phyloP scores from a whole-genome alignment of 2,888 invertebrate species.

The Steinernema carpocapsae region DNA sequence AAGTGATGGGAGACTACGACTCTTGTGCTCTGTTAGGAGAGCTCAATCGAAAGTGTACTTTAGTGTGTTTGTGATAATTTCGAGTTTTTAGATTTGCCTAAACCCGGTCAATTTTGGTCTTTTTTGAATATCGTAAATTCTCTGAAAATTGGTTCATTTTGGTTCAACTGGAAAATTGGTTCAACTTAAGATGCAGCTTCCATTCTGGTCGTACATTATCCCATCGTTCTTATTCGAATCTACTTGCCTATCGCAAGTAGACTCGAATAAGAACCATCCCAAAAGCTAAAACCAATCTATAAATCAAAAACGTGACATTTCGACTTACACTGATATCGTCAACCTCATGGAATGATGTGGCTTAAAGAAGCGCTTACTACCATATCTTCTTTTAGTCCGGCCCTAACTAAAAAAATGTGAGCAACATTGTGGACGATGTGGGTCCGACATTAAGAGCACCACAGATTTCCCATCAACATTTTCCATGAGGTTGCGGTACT shows the following conservation, averaged over 20 bases:
- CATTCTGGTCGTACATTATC: too few relatives aligned
- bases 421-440: neutral
- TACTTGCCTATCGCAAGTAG: neutral
- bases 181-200: too few relatives aligned
- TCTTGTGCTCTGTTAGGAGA: neutral
- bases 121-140: too few relatives aligned
- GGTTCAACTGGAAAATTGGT: too few relatives aligned
- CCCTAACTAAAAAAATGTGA: neutral
- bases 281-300: neutral
- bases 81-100: neutral
- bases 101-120: neutral
- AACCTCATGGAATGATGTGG: neutral
- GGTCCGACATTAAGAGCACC: neutral
- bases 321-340: neutral
- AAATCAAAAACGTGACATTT: too few relatives aligned
- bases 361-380: neutral
- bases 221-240: too few relatives aligned
- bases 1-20: neutral
- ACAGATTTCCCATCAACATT: neutral
- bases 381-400: neutral
- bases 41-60: neutral
- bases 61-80: neutral
- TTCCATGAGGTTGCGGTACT: neutral
- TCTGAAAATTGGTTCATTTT: neutral
- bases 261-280: neutral